Evolutionary conservation across 2,113 vertebrate species (phyloP).

Genomic region (Etheostoma cragini): DNA sequence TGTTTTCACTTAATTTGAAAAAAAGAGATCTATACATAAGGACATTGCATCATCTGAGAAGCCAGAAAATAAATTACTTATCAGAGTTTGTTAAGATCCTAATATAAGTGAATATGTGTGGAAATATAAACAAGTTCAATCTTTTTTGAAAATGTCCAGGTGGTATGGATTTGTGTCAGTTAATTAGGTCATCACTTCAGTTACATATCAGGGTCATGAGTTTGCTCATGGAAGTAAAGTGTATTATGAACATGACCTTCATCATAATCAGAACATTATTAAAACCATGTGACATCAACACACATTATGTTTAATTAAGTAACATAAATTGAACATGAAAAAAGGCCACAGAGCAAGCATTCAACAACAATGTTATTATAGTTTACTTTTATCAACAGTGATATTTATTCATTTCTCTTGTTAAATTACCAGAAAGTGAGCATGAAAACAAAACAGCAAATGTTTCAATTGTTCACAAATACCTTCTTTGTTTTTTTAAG

Average conservation of each 20-base stretch:
- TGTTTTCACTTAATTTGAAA: neutral
- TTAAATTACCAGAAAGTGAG: slow-evolving; percentile 57
- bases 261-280: slow-evolving; percentile 41
- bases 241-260: slow-evolving; percentile 16
- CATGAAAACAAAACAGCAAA: slow-evolving; percentile 30
- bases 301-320: slow-evolving; percentile 33
- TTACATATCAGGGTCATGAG: neutral
- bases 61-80: neutral
- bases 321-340: neutral
- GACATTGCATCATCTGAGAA: neutral
- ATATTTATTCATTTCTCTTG: slow-evolving; percentile 49
- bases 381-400: slow-evolving; percentile 68
- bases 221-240: neutral
- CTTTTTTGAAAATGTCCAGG: neutral
- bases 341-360: neutral
- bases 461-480: slow-evolving; percentile 41
- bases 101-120: neutral
- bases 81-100: neutral
- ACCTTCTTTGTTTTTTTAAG: slow-evolving; percentile 13
- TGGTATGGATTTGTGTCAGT: neutral
- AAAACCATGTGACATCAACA: slow-evolving; percentile 21
- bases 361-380: neutral
- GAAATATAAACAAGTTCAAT: neutral
- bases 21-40: neutral
- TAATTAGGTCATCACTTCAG: neutral